Percentiles rank a stretch among this genome's conserved stretches.
phyloP scores from a whole-genome alignment of 2,797 vertebrate species.

The Tokudaia tokunoshimensis region DNA sequence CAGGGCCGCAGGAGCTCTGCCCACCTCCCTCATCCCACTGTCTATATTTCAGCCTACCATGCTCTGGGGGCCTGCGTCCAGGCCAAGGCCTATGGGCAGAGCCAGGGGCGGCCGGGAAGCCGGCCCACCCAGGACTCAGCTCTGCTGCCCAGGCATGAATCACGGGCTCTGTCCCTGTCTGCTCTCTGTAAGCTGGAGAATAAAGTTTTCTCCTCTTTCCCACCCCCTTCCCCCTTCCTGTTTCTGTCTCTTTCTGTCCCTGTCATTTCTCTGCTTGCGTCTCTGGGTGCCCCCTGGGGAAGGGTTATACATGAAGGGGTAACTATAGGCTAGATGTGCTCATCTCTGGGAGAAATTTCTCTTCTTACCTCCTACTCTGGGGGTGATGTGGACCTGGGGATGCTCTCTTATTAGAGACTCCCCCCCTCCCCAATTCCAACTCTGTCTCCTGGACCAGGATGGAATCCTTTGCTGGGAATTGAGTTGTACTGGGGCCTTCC shows the following conservation, averaged over 20 bases:
- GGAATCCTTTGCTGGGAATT: neutral
- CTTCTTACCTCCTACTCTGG: neutral
- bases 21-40: neutral
- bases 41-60: slow-evolving; percentile 1
- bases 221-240: neutral
- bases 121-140: slow-evolving; percentile 46
- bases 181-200: slow-evolving; percentile 67
- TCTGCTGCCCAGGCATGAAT: neutral
- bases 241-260: slow-evolving; percentile 74
- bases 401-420: neutral
- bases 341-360: neutral
- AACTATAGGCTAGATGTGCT: neutral
- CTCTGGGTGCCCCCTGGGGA: slow-evolving; percentile 25
- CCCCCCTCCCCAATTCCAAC: neutral
- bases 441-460: neutral
- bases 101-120: slow-evolving; percentile 79
- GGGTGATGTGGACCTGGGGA: neutral
- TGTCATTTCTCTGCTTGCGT: slow-evolving; percentile 54
- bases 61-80: neutral
- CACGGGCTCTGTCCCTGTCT: neutral
- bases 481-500: neutral
- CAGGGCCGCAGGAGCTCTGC: neutral
- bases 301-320: neutral
- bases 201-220: slow-evolving; percentile 72
- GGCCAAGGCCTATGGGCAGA: neutral